These are phyloP conservation scores for Nannoperca obscura DNA, from an alignment of 2,797 vertebrate species.

Conservation along the genomic window DNA sequence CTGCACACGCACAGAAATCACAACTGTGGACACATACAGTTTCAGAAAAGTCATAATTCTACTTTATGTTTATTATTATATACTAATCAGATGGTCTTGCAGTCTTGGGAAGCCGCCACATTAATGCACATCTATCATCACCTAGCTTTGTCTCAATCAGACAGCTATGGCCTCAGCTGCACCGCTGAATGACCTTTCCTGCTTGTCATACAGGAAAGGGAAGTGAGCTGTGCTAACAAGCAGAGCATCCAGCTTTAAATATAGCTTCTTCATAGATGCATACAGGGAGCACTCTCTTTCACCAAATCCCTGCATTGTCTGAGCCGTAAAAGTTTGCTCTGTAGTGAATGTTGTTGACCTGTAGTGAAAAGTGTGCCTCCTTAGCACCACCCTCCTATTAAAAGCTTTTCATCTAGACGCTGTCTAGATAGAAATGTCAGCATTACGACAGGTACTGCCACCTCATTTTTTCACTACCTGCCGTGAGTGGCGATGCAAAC, in stretches of 20 bases:
- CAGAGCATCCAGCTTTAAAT: conserved; percentile 72
- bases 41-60: too few relatives aligned
- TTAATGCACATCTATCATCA: conserved; percentile 65
- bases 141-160: conserved; percentile 51
- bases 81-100: conserved; percentile 45
- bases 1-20: neutral
- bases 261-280: conserved; percentile 43
- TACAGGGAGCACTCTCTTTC: neutral
- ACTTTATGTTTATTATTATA: too few relatives aligned
- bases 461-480: conserved; percentile 39
- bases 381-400: conserved; percentile 19
- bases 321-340: neutral
- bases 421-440: conserved; percentile 11
- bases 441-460: neutral
- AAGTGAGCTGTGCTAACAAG: conserved; percentile 82
- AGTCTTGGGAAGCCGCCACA: conserved; percentile 57
- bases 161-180: conserved; percentile 67
- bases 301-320: conserved; percentile 15
- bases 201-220: conserved; percentile 84
- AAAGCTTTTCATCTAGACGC: conserved; percentile 32
- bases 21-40: too few relatives aligned
- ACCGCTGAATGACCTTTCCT: conserved; percentile 78
- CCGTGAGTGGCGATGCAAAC: conserved; percentile 72
- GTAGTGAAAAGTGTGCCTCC: conserved; percentile 6
- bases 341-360: conserved; percentile 26